Percentiles rank a stretch among this genome's conserved stretches.
These are phyloP conservation scores for Pterocles burchelli DNA, from an alignment of 2,113 vertebrate species.

Conservation along the genomic window DNA sequence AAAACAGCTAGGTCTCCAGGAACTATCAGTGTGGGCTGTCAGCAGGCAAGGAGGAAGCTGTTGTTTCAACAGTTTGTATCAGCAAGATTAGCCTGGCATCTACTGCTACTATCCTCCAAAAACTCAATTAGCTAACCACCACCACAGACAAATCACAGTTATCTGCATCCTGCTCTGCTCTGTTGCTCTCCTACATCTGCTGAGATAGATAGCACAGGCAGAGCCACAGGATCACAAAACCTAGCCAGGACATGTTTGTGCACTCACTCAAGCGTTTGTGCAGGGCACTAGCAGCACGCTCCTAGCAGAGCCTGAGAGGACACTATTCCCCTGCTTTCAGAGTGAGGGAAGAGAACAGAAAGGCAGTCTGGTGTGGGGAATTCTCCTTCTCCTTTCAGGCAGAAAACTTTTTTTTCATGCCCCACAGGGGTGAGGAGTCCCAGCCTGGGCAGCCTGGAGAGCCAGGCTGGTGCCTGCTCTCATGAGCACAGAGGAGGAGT, in stretches of 20 bases:
- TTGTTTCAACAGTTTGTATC: neutral
- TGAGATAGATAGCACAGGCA: neutral
- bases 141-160: neutral
- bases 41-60: neutral
- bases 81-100: neutral
- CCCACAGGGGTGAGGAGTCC: neutral
- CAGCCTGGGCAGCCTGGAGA: neutral
- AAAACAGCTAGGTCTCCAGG: neutral
- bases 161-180: neutral
- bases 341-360: neutral
- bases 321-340: neutral
- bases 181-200: neutral
- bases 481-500: neutral
- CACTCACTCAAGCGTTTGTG: neutral
- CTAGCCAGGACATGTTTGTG: neutral
- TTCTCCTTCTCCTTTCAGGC: neutral
- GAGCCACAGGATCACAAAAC: neutral
- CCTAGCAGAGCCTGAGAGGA: neutral
- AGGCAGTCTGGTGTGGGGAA: neutral
- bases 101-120: neutral
- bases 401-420: neutral
- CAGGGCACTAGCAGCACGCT: rapidly evolving
- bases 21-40: neutral
- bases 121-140: neutral
- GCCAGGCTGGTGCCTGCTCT: neutral